Base-by-base conservation (phyloP, 2,888 invertebrate species). In the Ochropleura leucogaster region DNA sequence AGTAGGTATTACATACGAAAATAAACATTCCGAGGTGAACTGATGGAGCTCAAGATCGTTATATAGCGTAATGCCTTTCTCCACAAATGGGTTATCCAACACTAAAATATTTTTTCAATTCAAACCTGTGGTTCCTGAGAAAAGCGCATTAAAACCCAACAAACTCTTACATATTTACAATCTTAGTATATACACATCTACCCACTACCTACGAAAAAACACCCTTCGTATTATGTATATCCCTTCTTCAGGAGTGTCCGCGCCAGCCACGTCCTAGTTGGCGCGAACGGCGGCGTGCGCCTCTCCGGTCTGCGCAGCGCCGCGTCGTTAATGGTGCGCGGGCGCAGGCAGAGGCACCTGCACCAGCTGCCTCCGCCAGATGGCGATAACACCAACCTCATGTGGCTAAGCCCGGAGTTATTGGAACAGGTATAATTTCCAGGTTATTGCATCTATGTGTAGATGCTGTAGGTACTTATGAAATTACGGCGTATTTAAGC, bases 351-450 rank as follows among this genome's bases (percentile, higher is more conserved):
- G 87, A 96, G 96, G 80, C 97, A 97, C 42, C 97, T 99, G 49
- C 98, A 98, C 93, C 97, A 97, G 60, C 98, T 98, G 91, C 98
- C 98, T 0, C 96, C 97, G 0, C 97, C 97, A 4, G 97, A 98
- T 74, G 95, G 97, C 46, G 97, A 97, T 79, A 98, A 98, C 89
- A 93, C 94, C 18, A 97, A 97, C 81, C 95, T 99, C 8, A 98
- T 98, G 94, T 99, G 99, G 99, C 97, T 99, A 18, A 99, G 99
- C 89, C 99, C 99, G 0, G 99, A 99, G 93, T 95, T 99, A 14
- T 94, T 99, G 59, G 98, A 98, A 94, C 99, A 99, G 97, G 97
- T 97, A 40, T 10, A 2, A 16, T 8, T 18, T 47, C n/a, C 9
- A n/a, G n/a, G 14, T 53, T 40, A 66, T 14, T 42, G 30, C 16